A percentile compares a stretch with the other conserved stretches of the same genome.
These are phyloP conservation scores for Luperina testacea DNA, from an alignment of 2,888 invertebrate genomes.

Conservation along the genomic window DNA sequence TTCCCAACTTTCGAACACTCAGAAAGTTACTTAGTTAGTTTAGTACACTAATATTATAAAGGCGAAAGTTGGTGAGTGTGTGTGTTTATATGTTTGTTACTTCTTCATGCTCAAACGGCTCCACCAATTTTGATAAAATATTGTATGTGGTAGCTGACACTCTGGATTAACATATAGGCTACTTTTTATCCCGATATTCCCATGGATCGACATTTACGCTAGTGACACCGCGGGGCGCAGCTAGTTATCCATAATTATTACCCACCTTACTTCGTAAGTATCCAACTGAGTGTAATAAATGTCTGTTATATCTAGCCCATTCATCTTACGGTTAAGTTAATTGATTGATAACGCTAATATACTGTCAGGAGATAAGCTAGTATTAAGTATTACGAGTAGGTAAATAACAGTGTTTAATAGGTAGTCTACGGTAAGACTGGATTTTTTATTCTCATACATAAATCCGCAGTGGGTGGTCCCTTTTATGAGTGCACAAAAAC, in stretches of 20 bases:
- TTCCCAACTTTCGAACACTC: background rate
- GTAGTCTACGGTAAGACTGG: background rate
- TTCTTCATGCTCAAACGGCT: no score
- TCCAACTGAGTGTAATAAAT: background rate
- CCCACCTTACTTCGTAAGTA: background rate
- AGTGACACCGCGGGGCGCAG: no score
- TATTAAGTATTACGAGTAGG: background rate
- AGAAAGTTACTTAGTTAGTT: background rate
- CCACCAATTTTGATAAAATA: no score
- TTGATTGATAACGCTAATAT: conserved; percentile 27
- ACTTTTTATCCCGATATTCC: no score
- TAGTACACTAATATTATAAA: no score
- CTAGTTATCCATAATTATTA: background rate
- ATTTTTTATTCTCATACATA: background rate
- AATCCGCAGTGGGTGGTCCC: no score
- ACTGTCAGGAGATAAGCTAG: conserved; percentile 13
- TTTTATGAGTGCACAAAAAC: no score
- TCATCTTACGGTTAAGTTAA: conserved; percentile 19
- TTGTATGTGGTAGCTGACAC: no score
- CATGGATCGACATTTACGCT: no score
- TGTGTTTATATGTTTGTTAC: no score
- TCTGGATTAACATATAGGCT: no score
- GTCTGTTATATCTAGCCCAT: background rate
- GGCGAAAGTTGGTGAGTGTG: no score
- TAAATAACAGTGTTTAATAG: conserved; percentile 1